phyloP scores from a whole-genome alignment of 1,140 invertebrate genomes.

The Anastrepha obliqua region DNA sequence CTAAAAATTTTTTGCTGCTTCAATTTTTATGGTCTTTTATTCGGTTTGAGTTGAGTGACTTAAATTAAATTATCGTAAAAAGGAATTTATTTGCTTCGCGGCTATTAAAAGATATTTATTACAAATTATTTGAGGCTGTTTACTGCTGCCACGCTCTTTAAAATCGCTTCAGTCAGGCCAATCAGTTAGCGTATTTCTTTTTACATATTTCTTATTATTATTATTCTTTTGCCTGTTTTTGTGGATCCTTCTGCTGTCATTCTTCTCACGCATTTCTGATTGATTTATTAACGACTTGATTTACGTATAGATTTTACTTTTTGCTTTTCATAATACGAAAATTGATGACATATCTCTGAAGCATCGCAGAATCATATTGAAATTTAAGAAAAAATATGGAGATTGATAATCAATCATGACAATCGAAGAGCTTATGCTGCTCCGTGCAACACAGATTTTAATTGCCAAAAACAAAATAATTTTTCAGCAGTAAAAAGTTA shows the following conservation, averaged over 20 bases:
- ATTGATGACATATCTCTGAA: background rate
- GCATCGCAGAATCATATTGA: background rate
- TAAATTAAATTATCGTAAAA: constrained; percentile 40
- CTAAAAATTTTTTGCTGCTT: background rate
- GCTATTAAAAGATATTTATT: background rate
- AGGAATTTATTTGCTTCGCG: background rate
- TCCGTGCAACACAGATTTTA: no score
- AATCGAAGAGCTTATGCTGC: no score
- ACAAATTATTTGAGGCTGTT: background rate
- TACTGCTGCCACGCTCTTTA: background rate
- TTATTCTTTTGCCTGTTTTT: background rate
- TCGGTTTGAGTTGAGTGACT: background rate
- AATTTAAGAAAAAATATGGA: background rate
- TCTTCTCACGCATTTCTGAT: background rate
- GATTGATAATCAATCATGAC: no score
- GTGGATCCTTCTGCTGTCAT: background rate
- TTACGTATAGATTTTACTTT: constrained; percentile 3
- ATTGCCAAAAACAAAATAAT: no score
- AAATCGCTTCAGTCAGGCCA: background rate
- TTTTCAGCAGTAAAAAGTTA: no score
- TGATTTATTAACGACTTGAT: constrained; percentile 43
- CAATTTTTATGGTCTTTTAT: background rate
- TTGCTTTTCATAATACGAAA: background rate
- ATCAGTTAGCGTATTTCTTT: background rate
- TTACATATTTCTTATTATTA: background rate